Base-by-base conservation (phyloP, 2,113 vertebrate genomes). In the Microcebus murinus region DNA sequence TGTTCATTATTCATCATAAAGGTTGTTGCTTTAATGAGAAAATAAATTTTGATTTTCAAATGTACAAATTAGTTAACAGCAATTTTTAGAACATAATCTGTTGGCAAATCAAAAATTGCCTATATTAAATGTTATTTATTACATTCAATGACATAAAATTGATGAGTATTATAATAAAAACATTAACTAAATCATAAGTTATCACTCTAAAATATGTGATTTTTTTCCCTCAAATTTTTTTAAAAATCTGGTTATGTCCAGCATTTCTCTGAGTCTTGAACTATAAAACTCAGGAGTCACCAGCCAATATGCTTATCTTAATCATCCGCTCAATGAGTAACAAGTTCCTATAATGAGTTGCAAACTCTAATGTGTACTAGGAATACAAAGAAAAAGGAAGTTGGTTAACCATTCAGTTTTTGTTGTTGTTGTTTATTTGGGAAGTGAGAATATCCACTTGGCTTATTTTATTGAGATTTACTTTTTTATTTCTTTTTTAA, bases 71-170 rank as follows among this genome's bases (percentile, higher is more conserved):
- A 86, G 68, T n/a, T 80, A 89, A 96, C 0, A 74, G 87, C 31
- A 94, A 94, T 21, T 68, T 89, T 88, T 82, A 50, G 50, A 82
- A 94, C 27, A 71, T 81, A 89, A 81, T 82, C 10, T 27, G n/a
- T 63, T 61, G 29, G n/a, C 29, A 71, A 81, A 77, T 42, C 18
- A 31, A 88, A 80, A 84, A 89, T 8, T 55, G n/a, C n/a, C 61
- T 88, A 87, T 5, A 55, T 57, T 90, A 79, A 76, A 48, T 70
- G 59, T 36, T 68, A 73, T 95, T 55, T 85, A 25, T 85, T 68
- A 61, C 74, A 36, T 63, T 88, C 20, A 80, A 6, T 1, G 15
- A 21, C 12, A 76, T 63, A 89, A 85, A 89, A 92, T 55, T 68
- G 12, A 3, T 85, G 88, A 70, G 8, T 74, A 90, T 76, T 65